Base-by-base conservation (phyloP, 2,888 invertebrate species). In the Drosophila lutescens region DNA sequence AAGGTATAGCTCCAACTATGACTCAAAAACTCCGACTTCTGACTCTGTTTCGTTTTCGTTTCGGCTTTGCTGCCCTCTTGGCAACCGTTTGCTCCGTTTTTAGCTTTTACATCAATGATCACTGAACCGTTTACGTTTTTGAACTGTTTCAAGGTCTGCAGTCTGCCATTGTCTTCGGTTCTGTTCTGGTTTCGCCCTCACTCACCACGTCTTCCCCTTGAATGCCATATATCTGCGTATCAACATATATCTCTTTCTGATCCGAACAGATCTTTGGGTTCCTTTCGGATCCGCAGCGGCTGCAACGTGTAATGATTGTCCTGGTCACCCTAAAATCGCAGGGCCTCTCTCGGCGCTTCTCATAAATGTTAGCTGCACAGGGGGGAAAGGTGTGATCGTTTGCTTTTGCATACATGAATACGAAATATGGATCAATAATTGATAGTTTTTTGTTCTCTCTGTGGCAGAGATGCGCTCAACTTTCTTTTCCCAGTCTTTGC, bases 111-210 rank as follows among this genome's bases (percentile, higher is more conserved):
- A 89, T 91, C 88, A 90, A 91, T 91, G 90, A 91, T 91, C 91
- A 91, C 91, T 91, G 91, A 91, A 91, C 91, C 91, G 90, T 91
- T 91, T 90, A 91, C 89, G 88, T 88, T 91, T 91, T 91, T 91
- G 91, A 91, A 91, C 91, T 91, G 91, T 91, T 91, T 91, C 91
- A 91, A 91, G 91, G 91, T 91, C 91, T 91, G 88, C 71, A 70
- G 56, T 68, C 50, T 56, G 68, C 50, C 43, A 59, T 74, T 50
- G 66, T 59, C 53, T 54, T 56, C 32, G 32, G 68, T 50, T 63
- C 49, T 51, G 68, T 49, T 49, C 49, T 49, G 49, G 49, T 49
- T 49, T 49, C 49, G 49, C 49, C 49, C 34, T 49, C 49, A 34
- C 34, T 34, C 49, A 34, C 34, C 49, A 34, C 17, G 17, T 17